Percentiles rank a stretch among this genome's conserved stretches.
These are phyloP conservation scores for Brachyptera putata DNA, from an alignment of 2,888 invertebrate species.

Conservation along the genomic window DNA sequence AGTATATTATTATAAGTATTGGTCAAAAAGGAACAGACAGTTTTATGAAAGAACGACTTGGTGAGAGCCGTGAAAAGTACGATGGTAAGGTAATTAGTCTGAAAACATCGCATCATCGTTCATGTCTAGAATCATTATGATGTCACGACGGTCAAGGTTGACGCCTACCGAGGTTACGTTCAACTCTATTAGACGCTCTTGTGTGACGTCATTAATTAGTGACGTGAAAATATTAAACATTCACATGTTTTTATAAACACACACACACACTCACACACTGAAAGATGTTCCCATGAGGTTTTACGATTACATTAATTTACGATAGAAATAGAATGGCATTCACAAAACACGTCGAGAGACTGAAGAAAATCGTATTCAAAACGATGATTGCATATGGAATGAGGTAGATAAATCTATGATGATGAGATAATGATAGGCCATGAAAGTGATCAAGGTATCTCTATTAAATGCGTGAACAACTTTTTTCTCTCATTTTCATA, in stretches of 20 bases:
- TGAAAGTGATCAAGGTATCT: too few species aligned
- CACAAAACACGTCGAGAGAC: neutral
- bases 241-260: too few species aligned
- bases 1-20: too few species aligned
- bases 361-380: constrained; percentile 1
- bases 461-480: too few species aligned
- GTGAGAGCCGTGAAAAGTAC: too few species aligned
- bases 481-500: too few species aligned
- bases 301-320: constrained; percentile 2
- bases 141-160: constrained; percentile 5
- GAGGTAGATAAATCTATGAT: neutral
- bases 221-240: neutral
- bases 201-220: constrained; percentile 2
- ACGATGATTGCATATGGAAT: constrained; percentile 6
- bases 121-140: neutral
- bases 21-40: too few species aligned
- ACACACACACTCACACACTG: neutral
- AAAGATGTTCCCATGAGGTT: neutral
- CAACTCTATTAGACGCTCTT: neutral
- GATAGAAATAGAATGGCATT: constrained; percentile 9
- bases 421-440: too few species aligned
- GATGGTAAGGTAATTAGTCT: too few species aligned
- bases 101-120: neutral
- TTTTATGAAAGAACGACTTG: too few species aligned
- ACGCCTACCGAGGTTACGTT: neutral